Percentiles rank a stretch among this genome's conserved stretches.
Conservation (phyloP, 2,888 invertebrate species). For the Mechanitis messenoides region DNA sequence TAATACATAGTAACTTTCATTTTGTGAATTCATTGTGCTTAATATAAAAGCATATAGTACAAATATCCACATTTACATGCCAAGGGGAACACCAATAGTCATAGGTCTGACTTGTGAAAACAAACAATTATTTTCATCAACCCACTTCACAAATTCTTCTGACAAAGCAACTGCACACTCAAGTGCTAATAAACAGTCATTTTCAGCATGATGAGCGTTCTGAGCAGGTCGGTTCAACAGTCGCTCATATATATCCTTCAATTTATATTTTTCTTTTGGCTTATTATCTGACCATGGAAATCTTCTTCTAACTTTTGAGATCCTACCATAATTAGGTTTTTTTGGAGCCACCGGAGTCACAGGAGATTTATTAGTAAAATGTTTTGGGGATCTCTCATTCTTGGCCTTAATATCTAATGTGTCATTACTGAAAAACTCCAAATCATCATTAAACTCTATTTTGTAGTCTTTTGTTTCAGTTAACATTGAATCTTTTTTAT, state of each 20-base stretch:
- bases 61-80: too few relatives aligned
- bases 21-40: too few relatives aligned
- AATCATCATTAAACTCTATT: constrained; percentile 24
- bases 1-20: too few relatives aligned
- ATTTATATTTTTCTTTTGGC: constrained; percentile 62
- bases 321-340: constrained; percentile 27
- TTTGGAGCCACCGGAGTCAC: constrained; percentile 21
- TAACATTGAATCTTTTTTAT: too few relatives aligned
- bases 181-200: constrained; percentile 79
- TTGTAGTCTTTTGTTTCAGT: too few relatives aligned
- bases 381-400: constrained; percentile 25
- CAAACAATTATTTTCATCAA: constrained; percentile 44
- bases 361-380: constrained; percentile 1
- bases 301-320: constrained; percentile 36
- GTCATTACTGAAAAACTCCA: constrained; percentile 8
- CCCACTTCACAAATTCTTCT: constrained; percentile 77
- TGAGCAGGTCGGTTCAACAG: constrained; percentile 59
- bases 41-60: too few relatives aligned
- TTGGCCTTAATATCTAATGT: constrained; percentile 30
- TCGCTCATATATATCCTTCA: constrained; percentile 75
- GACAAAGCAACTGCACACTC: constrained; percentile 75
- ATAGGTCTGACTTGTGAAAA: constrained; percentile 54
- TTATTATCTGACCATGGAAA: constrained; percentile 41
- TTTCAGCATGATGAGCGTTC: constrained; percentile 80
- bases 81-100: constrained; percentile 47